Conservation (phyloP, 2,888 invertebrate species). For the Eilema griseolum region DNA sequence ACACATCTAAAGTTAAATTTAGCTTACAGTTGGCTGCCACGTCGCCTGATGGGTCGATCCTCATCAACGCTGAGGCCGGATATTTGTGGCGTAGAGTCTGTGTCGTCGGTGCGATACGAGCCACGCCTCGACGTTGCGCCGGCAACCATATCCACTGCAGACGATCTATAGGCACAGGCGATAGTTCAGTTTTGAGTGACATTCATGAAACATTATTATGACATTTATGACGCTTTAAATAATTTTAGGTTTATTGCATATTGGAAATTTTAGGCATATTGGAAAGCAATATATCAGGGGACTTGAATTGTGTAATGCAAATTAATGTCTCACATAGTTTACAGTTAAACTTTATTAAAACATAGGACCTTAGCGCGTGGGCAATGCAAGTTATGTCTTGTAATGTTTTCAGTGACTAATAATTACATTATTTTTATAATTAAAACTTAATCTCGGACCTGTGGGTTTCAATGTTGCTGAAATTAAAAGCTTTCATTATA, state of each 20-base stretch:
- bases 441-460: too few species aligned
- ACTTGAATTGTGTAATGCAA: background rate
- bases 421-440: too few species aligned
- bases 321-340: too few species aligned
- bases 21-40: conserved; percentile 94
- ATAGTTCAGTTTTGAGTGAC: background rate
- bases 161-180: conserved; percentile 84
- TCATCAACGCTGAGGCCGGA: conserved; percentile 90
- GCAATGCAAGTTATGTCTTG: too few species aligned
- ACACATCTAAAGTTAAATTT: background rate
- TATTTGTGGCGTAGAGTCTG: conserved; percentile 85
- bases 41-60: conserved; percentile 91
- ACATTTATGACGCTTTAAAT: background rate
- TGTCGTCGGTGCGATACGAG: conserved; percentile 88
- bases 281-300: background rate
- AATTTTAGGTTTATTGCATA: background rate
- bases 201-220: background rate
- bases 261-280: too few species aligned
- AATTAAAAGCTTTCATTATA: too few species aligned
- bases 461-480: too few species aligned
- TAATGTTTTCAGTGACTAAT: too few species aligned
- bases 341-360: too few species aligned
- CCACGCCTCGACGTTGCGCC: conserved; percentile 88
- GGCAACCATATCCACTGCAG: conserved; percentile 94
- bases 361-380: too few species aligned